Percentiles rank a stretch among this genome's conserved stretches.
Conservation (phyloP, 2,888 invertebrate genomes). For the Xylocampa areola region DNA sequence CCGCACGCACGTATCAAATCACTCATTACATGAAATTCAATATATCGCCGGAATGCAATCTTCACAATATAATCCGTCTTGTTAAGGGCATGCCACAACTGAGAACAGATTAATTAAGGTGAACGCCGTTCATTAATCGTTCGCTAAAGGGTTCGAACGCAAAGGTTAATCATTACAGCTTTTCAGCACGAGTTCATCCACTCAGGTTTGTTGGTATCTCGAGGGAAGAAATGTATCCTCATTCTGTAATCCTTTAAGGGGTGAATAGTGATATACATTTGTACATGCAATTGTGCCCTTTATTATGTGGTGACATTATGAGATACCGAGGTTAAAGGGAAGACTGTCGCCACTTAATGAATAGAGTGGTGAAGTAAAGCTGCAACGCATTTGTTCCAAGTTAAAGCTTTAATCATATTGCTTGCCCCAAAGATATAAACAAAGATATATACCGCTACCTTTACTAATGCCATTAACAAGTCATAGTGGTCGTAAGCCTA, state of each 20-base stretch:
- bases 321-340: background rate
- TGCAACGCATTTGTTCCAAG: background rate
- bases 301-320: background rate
- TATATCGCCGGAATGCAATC: constrained; percentile 47
- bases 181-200: constrained; percentile 59
- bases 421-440: too few relatives aligned
- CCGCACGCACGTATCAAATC: constrained; percentile 23
- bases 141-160: constrained; percentile 62
- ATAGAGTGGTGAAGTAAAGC: background rate
- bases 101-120: constrained; percentile 63
- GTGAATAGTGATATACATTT: constrained; percentile 4
- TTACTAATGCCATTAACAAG: too few relatives aligned
- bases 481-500: too few relatives aligned
- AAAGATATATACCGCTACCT: too few relatives aligned
- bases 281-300: background rate
- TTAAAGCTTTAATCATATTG: too few relatives aligned
- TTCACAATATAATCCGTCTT: constrained; percentile 49
- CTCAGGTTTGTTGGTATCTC: constrained; percentile 47
- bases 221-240: constrained; percentile 21
- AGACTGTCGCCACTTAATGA: background rate
- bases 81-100: constrained; percentile 46
- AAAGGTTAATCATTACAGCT: constrained; percentile 67
- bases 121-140: constrained; percentile 70
- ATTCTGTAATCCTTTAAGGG: background rate
- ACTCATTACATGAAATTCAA: constrained; percentile 50